Conservation (phyloP, 2,888 invertebrate species). For the Ornithoptera priamus region DNA sequence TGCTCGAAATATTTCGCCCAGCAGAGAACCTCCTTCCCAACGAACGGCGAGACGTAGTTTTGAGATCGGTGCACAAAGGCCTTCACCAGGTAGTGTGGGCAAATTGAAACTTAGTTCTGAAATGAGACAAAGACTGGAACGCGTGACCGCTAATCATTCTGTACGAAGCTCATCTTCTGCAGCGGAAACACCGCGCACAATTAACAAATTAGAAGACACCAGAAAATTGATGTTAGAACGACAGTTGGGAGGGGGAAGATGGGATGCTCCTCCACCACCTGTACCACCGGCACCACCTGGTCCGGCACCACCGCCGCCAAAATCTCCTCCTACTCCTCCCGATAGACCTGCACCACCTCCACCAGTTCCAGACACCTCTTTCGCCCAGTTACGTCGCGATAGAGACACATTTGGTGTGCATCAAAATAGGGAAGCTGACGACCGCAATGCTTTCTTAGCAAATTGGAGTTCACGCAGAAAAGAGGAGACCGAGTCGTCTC, state of each 20-base stretch:
- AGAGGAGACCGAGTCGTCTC: conserved; percentile 63
- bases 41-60: conserved; percentile 82
- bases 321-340: conserved; percentile 78
- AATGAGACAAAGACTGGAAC: conserved; percentile 93
- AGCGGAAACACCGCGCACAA: conserved; percentile 85
- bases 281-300: conserved; percentile 81
- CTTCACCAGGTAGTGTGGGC: conserved; percentile 92
- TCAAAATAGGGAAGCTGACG: conserved; percentile 81
- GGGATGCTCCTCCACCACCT: conserved; percentile 84
- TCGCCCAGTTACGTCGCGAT: conserved; percentile 85
- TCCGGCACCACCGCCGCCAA: conserved; percentile 83
- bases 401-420: conserved; percentile 87
- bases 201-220: conserved; percentile 92
- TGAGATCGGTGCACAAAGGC: conserved; percentile 90
- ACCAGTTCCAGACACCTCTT: conserved; percentile 76
- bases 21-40: conserved; percentile 66
- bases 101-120: conserved; percentile 94
- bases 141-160: conserved; percentile 93
- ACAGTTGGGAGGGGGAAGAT: conserved; percentile 85
- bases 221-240: conserved; percentile 91
- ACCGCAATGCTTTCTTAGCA: conserved; percentile 75
- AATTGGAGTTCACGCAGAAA: conserved; percentile 74
- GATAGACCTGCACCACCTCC: conserved; percentile 77
- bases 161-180: conserved; percentile 87
- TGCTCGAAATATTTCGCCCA: conserved; percentile 57